Evolutionary conservation across 2,113 vertebrate species (phyloP), one percentile per base, ranked within the genome.

Genomic region (Rhinichthys klamathensis): DNA sequence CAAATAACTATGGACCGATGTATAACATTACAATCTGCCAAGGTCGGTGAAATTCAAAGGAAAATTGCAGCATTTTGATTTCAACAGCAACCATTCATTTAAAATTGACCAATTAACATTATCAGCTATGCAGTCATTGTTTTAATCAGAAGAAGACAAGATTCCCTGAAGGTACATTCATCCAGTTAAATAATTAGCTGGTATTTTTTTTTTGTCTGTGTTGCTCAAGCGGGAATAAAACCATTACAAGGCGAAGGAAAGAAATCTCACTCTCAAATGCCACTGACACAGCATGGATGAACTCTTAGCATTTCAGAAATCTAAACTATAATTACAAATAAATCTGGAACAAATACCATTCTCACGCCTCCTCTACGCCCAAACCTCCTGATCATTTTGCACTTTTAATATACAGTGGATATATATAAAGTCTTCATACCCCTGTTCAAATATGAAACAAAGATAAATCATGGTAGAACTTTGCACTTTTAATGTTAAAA

Each of bases 191-290:
- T 90, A 90, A 91, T 91, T 88, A 90, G 80, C 82, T 88, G 77
- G 41, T 73, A 85, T 90, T 91, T 89, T 90, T 91, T 89, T 85
- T 88, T 89, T 91, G 89, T 89, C 72, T 86, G 35, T 77, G 85
- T 58, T 90, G 85, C 86, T 86, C 83, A 88, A 86, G 87, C 85
- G 80, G 63, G 46, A 85, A 89, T 87, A 88, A 92, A 91, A 56
- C 88, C 46, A 90, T 92, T 92, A 90, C 67, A 89, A 87, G 85
- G 82, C 60, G 89, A 89, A 78, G 84, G 74, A 86, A 89, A 88
- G 70, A 89, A 88, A 90, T 89, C 15, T 89, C 86, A 85, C 46
- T 87, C 76, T 87, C 81, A 92, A 93, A 93, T 82, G 77, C 75
- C 65, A 88, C 82, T 2, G 61, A 87, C 86, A 79, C 91, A 87